Base-by-base conservation (phyloP, 2,797 vertebrate species). In the Danio aesculapii region DNA sequence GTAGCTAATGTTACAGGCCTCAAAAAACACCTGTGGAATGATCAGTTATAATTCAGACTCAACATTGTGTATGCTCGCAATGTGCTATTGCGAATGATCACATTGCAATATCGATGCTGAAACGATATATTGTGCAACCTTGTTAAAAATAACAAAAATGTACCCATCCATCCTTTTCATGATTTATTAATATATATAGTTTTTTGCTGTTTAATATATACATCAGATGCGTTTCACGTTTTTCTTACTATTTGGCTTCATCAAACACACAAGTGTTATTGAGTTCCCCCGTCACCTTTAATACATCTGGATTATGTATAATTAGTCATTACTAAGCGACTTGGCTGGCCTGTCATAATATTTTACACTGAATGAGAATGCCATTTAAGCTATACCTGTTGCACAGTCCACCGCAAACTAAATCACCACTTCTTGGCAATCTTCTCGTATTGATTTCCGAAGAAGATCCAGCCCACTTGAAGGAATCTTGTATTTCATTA, bases 361-460 rank as follows among this genome's bases (percentile, higher is more conserved):
- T 74, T 74, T 74, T 47, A 66, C 69, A 30, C 5, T 13, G 21
- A 75, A 77, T 77, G 44, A 64, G 55, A 73, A 73, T 61, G 52
- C 61, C 66, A 58, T 83, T 83, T 71, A 83, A 81, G 81, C 67
- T 50, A 44, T 53, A 75, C 71, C 62, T 14, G 75, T 79, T 79
- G 84, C 82, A 84, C 80, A 84, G 80, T 84, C 75, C 80, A 88
- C 82, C 87, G 78, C 87, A 88, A 91, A 89, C 83, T 83, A 81
- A 77, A 84, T 75, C 55, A 52, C 30, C 21, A 84, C 85, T 89
- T 85, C 69, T 58, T 76, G 78, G 80, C 84, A 83, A 88, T 90
- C 89, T 90, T 69, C 85, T 87, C 76, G 81, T 87, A 90, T 91
- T 90, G 90, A 91, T 91, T 89, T 86, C 80, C 84, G 82, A 86